These are phyloP conservation scores for Drosophila varians DNA, from an alignment of 1,140 invertebrate species.

Conservation along the genomic window DNA sequence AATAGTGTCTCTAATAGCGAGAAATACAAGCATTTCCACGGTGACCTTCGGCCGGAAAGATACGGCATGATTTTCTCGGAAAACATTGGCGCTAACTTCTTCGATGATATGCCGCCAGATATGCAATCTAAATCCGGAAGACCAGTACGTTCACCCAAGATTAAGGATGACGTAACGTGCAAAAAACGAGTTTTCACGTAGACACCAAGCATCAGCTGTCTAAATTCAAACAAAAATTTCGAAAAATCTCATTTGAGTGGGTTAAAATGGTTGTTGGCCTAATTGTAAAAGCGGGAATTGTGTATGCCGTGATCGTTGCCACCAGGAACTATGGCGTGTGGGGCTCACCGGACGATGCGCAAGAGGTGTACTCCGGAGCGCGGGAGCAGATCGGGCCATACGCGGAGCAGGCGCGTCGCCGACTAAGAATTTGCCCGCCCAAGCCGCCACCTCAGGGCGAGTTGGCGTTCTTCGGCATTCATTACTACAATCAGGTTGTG, in stretches of 20 bases:
- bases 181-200: constrained; percentile 38
- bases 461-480: constrained; percentile 40
- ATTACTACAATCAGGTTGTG: constrained; percentile 57
- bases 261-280: constrained; percentile 49
- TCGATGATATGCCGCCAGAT: constrained; percentile 3
- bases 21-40: constrained; percentile 1
- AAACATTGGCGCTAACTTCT: neutral
- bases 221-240: constrained; percentile 10
- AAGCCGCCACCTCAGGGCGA: constrained; percentile 46
- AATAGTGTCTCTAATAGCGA: neutral
- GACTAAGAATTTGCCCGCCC: constrained; percentile 42
- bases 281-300: constrained; percentile 46
- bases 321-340: constrained; percentile 49
- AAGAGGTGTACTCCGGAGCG: constrained; percentile 28
- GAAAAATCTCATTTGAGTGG: neutral
- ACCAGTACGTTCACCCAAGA: constrained; percentile 40
- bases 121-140: neutral
- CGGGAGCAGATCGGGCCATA: constrained; percentile 15
- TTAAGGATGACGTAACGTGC: constrained; percentile 65
- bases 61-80: constrained; percentile 12
- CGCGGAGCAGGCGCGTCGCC: constrained; percentile 26
- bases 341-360: constrained; percentile 38
- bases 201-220: constrained; percentile 5
- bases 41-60: neutral
- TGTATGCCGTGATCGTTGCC: constrained; percentile 40